Evolutionary conservation across 2,797 vertebrate genomes (phyloP).

Genomic region (Gymnothorax reevesii): DNA sequence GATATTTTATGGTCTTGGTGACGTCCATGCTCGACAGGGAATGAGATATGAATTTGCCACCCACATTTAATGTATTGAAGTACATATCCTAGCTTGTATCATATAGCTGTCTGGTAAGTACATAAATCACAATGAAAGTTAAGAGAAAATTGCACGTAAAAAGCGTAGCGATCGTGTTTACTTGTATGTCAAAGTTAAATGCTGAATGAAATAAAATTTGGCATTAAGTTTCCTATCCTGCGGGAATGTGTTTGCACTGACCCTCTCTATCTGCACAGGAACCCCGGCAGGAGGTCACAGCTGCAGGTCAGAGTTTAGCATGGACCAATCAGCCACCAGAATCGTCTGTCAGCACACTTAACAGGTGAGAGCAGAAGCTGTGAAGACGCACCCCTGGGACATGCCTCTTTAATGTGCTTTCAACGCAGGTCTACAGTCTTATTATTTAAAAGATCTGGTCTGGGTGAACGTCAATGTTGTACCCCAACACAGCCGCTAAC

Average conservation of each 20-base stretch:
- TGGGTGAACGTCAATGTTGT: background rate
- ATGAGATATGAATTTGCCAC: background rate
- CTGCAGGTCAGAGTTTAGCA: constrained; percentile 27
- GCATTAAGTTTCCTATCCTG: background rate
- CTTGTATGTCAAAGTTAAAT: background rate
- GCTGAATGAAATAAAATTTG: background rate
- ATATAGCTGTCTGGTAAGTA: background rate
- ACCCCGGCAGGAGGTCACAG: constrained; percentile 40
- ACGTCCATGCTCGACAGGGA: background rate
- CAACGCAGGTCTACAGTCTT: background rate
- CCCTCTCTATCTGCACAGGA: constrained; percentile 48
- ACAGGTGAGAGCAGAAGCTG: constrained; percentile 53
- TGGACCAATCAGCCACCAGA: constrained; percentile 37
- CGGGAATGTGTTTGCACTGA: background rate
- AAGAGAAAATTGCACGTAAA: background rate
- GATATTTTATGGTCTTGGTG: background rate
- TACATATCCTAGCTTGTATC: too few relatives aligned
- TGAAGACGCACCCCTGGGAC: background rate
- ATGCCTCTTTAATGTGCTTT: background rate
- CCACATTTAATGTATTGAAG: background rate
- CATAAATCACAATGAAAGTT: too few relatives aligned
- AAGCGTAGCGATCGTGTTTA: background rate
- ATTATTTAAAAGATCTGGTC: background rate
- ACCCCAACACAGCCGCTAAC: background rate
- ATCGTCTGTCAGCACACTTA: constrained; percentile 41